phyloP scores from a whole-genome alignment of 2,113 vertebrate genomes.

The Hyla sarda region DNA sequence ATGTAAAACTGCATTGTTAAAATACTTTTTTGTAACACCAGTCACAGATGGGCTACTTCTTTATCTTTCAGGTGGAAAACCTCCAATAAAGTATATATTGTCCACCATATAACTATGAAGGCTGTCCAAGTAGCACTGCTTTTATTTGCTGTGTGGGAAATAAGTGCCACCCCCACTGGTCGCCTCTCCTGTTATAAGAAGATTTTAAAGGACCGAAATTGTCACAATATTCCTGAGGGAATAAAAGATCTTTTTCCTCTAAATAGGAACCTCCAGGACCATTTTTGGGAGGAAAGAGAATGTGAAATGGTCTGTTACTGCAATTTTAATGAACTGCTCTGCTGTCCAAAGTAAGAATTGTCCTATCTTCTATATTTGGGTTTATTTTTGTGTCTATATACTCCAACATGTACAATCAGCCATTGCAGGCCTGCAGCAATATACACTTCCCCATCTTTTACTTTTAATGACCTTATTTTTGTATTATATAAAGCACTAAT shows the following conservation, averaged over 20 bases:
- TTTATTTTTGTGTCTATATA: not conserved
- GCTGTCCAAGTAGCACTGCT: slow-evolving; percentile 62
- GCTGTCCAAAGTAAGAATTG: slow-evolving; percentile 82
- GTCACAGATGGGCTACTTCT: not conserved
- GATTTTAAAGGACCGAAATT: slow-evolving; percentile 69
- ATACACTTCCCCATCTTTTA: slow-evolving; percentile 4
- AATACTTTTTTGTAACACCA: not conserved
- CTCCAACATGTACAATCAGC: slow-evolving; percentile 14
- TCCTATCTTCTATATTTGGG: not conserved
- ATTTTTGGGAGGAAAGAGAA: slow-evolving; percentile 77
- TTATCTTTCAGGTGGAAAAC: slow-evolving; percentile 9
- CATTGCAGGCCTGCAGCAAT: slow-evolving; percentile 12
- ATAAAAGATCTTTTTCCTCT: slow-evolving; percentile 66
- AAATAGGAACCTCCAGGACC: slow-evolving; percentile 65
- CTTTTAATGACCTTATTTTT: slow-evolving; percentile 34
- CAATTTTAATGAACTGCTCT: slow-evolving; percentile 78
- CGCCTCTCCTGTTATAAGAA: slow-evolving; percentile 77
- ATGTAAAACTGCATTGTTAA: not conserved
- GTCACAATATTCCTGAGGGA: slow-evolving; percentile 69
- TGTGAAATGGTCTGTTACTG: slow-evolving; percentile 83
- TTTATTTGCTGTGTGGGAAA: slow-evolving; percentile 65
- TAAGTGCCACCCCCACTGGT: slow-evolving; percentile 62
- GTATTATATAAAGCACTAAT: slow-evolving; percentile 22
- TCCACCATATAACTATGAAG: slow-evolving; percentile 68
- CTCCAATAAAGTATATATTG: not conserved